Base-by-base conservation (phyloP, 2,113 vertebrate species). In the Ia io region DNA sequence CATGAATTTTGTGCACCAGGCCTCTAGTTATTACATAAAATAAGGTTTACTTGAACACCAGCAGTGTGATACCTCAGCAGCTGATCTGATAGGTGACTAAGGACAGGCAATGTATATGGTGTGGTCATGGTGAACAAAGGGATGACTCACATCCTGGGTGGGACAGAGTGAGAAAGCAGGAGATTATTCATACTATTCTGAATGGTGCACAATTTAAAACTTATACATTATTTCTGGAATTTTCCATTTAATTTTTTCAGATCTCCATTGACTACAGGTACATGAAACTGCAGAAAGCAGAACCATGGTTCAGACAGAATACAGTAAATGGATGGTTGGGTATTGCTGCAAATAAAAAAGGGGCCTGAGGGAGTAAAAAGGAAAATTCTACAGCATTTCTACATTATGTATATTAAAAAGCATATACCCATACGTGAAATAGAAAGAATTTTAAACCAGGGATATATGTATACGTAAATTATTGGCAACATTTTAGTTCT, bases 271-370 rank as follows among this genome's bases (percentile, higher is more conserved):
- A 83, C n/a, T 83, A 11, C 2, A 61, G 79, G 17, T 83, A 44
- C 18, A 5, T 42, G 17, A 44, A 63, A 61, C 56, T 42, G 79
- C 18, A 6, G 17, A 59, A 63, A 63, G 17, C 14, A 63, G 61
- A 82, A 22, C 25, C 56, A 13, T 5, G 28, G 25, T 25, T 42
- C 28, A 61, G 40, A 18, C 37, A 40, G n/a, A 82, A 56, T 8
- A 44, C 16, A 42, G 16, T 90, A 97, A 92, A 92, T 97, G 80
- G 30, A 92, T 91, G 92, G 84, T 51, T 97, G 91, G 40, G 5
- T 94, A 86, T 77, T 95, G 95, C 79, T 93, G 65, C 90, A 95
- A 97, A 97, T 97, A 96, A 97, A 97, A 94, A 91, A 71, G 76
- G 42, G 92, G 94, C 51, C 47, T 47, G 14, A 74, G 78, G 32